A percentile compares a stretch with the other conserved stretches of the same genome.
Conservation (phyloP, 2,113 vertebrate species). For the Petromus typicus region DNA sequence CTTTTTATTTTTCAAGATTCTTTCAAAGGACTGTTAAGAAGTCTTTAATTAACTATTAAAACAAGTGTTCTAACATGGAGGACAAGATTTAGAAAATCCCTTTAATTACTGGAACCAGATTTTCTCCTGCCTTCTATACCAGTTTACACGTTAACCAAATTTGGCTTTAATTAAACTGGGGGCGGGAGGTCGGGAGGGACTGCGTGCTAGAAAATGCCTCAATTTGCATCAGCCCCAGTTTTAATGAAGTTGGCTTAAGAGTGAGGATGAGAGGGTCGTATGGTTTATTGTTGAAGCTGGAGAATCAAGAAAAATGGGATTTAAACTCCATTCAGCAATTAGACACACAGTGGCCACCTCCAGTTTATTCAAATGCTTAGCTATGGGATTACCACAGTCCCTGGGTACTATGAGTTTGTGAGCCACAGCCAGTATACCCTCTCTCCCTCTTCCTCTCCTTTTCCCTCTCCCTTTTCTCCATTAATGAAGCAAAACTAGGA, state of each 20-base stretch:
- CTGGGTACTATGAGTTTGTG: slow-evolving; percentile 29
- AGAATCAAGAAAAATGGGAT: slow-evolving; percentile 80
- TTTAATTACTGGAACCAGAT: slow-evolving; percentile 86
- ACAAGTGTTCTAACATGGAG: slow-evolving; percentile 75
- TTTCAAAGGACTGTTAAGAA: slow-evolving; percentile 82
- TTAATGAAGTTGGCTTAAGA: slow-evolving; percentile 58
- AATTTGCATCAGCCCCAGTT: slow-evolving; percentile 75
- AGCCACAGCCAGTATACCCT: background rate
- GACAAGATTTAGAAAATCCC: slow-evolving; percentile 84
- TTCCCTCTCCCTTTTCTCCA: background rate
- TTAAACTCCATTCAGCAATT: slow-evolving; percentile 73
- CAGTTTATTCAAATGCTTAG: slow-evolving; percentile 67
- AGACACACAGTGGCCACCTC: slow-evolving; percentile 53
- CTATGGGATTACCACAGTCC: slow-evolving; percentile 18
- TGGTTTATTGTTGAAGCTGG: slow-evolving; percentile 70
- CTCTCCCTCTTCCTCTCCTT: background rate
- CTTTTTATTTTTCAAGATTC: slow-evolving; percentile 72
- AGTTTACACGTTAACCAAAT: slow-evolving; percentile 78
- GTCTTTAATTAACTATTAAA: slow-evolving; percentile 86
- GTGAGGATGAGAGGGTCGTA: slow-evolving; percentile 52
- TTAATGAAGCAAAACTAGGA: slow-evolving; percentile 34
- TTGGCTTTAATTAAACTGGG: slow-evolving; percentile 78
- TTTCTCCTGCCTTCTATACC: slow-evolving; percentile 82
- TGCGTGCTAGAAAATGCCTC: slow-evolving; percentile 74
- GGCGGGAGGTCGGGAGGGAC: background rate